phyloP scores from a whole-genome alignment of 2,888 invertebrate species.

The Mystacides longicornis region DNA sequence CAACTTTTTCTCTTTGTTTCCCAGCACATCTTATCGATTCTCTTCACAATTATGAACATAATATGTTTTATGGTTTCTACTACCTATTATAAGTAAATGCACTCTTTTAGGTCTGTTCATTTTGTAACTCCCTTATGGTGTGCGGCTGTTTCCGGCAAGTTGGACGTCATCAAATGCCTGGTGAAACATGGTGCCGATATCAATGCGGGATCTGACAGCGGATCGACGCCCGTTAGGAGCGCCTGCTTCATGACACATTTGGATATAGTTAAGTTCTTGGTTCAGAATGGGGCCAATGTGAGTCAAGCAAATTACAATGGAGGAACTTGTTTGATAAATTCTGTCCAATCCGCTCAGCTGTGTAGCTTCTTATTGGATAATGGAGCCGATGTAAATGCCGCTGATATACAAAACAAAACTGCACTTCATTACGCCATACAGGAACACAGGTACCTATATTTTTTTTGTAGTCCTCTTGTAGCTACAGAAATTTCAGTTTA shows the following conservation, averaged over 20 bases:
- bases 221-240: constrained; percentile 82
- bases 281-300: constrained; percentile 75
- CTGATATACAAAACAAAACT: constrained; percentile 83
- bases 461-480: too few species aligned
- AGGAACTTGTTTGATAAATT: constrained; percentile 89
- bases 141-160: constrained; percentile 79
- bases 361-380: constrained; percentile 72
- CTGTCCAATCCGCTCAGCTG: constrained; percentile 77
- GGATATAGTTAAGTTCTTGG: constrained; percentile 69
- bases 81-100: too few species aligned
- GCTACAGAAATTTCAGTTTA: too few species aligned
- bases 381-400: constrained; percentile 79
- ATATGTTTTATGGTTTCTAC: too few species aligned
- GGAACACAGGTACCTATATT: constrained; percentile 58
- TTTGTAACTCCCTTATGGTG: constrained; percentile 87
- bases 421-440: constrained; percentile 92
- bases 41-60: too few species aligned
- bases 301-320: constrained; percentile 82
- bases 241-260: constrained; percentile 90
- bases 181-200: constrained; percentile 74
- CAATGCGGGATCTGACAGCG: constrained; percentile 81
- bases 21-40: too few species aligned
- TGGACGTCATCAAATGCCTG: constrained; percentile 69
- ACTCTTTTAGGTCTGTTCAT: constrained; percentile 56
- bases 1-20: too few species aligned